phyloP scores from a whole-genome alignment of 2,888 invertebrate genomes.

The Amphipyra tragopoginis region DNA sequence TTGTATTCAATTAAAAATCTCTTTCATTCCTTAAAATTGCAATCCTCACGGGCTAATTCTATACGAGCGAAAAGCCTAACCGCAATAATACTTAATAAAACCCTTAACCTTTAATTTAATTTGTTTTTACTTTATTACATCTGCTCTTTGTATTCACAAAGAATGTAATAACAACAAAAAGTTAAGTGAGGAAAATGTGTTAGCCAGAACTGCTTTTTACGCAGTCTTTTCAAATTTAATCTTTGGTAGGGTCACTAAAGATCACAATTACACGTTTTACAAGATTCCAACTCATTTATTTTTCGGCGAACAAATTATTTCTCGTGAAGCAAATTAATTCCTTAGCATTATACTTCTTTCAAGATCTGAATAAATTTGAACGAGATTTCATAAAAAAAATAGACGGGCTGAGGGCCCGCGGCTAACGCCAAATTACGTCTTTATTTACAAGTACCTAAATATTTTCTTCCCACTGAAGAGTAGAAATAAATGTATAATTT shows the following conservation, averaged over 20 bases:
- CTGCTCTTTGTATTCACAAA: constrained; percentile 40
- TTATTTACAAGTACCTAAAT: constrained; percentile 83
- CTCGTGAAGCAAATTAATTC: constrained; percentile 86
- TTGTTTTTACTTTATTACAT: constrained; percentile 40
- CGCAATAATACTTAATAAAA: constrained; percentile 33
- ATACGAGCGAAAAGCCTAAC: not conserved
- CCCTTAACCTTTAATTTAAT: constrained; percentile 22
- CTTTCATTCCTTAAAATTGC: too few species aligned
- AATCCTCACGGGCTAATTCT: too few species aligned
- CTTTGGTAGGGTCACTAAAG: constrained; percentile 71
- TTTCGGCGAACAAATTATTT: constrained; percentile 81
- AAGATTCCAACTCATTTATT: constrained; percentile 85
- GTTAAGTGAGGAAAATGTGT: constrained; percentile 49
- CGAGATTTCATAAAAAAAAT: constrained; percentile 85
- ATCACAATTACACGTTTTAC: constrained; percentile 83
- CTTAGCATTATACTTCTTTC: constrained; percentile 86
- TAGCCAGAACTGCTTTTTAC: constrained; percentile 68
- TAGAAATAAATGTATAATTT: constrained; percentile 44
- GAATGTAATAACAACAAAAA: constrained; percentile 45
- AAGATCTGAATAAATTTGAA: constrained; percentile 87
- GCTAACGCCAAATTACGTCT: constrained; percentile 86
- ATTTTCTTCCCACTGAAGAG: constrained; percentile 69
- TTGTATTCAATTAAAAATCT: too few species aligned
- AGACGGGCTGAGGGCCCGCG: constrained; percentile 80
- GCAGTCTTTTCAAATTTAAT: constrained; percentile 76